Conservation (phyloP, 2,113 vertebrate species). For the Gracilinanus agilis region DNA sequence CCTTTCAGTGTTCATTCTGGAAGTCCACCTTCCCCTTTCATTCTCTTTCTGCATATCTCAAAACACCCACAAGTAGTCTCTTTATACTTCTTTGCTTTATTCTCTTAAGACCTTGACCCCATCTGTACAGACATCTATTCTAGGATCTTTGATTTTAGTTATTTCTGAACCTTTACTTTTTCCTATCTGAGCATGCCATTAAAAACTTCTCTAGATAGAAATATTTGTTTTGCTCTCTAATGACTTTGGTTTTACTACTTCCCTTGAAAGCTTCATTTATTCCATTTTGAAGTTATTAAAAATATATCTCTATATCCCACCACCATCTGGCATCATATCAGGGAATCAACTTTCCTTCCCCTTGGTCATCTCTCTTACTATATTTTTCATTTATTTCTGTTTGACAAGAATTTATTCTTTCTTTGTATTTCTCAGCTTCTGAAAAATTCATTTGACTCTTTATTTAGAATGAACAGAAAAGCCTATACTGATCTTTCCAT, state of each 20-base stretch:
- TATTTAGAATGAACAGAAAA: neutral
- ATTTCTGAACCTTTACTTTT: neutral
- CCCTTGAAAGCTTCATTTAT: too few species aligned
- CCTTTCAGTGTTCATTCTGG: neutral
- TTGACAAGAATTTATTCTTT: too few species aligned
- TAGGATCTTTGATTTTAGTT: neutral
- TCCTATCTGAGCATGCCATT: neutral
- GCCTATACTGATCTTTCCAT: neutral
- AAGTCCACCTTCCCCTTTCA: neutral
- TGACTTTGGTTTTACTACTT: neutral
- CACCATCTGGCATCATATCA: too few species aligned
- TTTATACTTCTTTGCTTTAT: conserved; percentile 24
- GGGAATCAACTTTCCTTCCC: too few species aligned
- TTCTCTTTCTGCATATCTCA: neutral
- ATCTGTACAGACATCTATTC: neutral
- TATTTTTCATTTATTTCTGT: too few species aligned
- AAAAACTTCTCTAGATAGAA: neutral
- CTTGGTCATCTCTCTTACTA: too few species aligned
- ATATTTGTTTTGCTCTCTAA: neutral
- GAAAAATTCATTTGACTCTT: neutral
- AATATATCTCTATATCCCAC: neutral
- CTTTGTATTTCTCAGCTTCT: too few species aligned
- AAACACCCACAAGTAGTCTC: neutral
- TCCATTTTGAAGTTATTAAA: neutral
- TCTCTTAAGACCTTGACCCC: neutral